Percentiles rank a stretch among this genome's conserved stretches.
phyloP scores from a whole-genome alignment of 2,113 vertebrate genomes.

The Amphiprion ocellaris region DNA sequence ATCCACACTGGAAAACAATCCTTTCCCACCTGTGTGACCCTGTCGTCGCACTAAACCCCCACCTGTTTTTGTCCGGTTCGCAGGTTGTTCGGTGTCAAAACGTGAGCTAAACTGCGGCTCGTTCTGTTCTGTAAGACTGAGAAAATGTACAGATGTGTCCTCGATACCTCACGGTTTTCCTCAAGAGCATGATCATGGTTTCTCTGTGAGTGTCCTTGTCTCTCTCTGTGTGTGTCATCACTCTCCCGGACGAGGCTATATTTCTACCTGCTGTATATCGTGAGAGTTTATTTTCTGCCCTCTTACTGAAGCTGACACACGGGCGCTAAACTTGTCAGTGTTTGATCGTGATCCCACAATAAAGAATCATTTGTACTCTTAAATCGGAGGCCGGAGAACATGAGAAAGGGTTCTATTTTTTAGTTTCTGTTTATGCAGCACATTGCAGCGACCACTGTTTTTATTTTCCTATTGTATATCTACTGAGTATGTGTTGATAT shows the following conservation, averaged over 20 bases:
- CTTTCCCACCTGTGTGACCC: constrained; percentile 11
- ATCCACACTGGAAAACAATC: constrained; percentile 55
- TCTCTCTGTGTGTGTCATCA: constrained; percentile 37
- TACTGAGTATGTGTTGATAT: constrained; percentile 77
- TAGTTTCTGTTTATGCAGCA: constrained; percentile 83
- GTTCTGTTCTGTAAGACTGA: constrained; percentile 58
- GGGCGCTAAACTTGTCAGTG: constrained; percentile 67
- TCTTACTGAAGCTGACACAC: constrained; percentile 39
- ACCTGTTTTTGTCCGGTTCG: constrained; percentile 4
- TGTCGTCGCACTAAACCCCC: constrained; percentile 5
- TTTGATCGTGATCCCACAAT: constrained; percentile 49
- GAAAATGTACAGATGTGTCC: constrained; percentile 70
- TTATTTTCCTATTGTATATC: constrained; percentile 82
- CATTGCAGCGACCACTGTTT: constrained; percentile 82
- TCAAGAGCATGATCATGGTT: constrained; percentile 67
- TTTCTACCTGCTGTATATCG: constrained; percentile 55
- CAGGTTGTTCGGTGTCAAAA: constrained; percentile 45
- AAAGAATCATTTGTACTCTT: constrained; percentile 64
- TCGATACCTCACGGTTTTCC: constrained; percentile 72
- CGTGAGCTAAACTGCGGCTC: constrained; percentile 46
- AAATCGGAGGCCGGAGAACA: constrained; percentile 40
- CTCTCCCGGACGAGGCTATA: constrained; percentile 25
- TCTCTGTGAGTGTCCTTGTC: constrained; percentile 56
- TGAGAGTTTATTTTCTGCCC: constrained; percentile 69
- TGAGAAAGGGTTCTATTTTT: constrained; percentile 70